phyloP scores from a whole-genome alignment of 2,888 invertebrate genomes.

The Tubiluchus corallicola region DNA sequence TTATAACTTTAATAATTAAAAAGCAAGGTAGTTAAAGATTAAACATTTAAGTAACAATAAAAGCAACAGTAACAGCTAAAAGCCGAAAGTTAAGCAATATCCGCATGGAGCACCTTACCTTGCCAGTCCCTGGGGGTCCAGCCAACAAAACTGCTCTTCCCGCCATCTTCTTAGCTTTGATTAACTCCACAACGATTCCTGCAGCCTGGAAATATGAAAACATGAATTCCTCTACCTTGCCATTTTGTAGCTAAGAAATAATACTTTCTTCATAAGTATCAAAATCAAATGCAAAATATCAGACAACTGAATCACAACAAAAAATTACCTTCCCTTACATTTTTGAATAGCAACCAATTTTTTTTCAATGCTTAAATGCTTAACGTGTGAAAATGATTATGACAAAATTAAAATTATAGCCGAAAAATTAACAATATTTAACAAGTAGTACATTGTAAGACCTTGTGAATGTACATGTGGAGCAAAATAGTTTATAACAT shows the following conservation, averaged over 20 bases:
- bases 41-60: not conserved
- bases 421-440: too few relatives aligned
- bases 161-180: constrained; percentile 89
- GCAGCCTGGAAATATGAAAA: constrained; percentile 49
- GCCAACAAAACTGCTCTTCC: constrained; percentile 83
- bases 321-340: too few relatives aligned
- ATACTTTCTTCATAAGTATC: too few relatives aligned
- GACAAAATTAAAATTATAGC: too few relatives aligned
- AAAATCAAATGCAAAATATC: not conserved
- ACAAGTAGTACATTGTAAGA: too few relatives aligned
- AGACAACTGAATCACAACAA: not conserved
- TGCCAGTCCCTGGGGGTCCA: constrained; percentile 90
- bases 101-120: constrained; percentile 27
- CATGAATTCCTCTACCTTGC: constrained; percentile 4
- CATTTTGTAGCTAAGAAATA: too few relatives aligned
- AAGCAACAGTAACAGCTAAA: too few relatives aligned
- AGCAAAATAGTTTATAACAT: too few relatives aligned
- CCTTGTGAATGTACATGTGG: too few relatives aligned
- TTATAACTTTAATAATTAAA: constrained; percentile 27
- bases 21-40: constrained; percentile 24
- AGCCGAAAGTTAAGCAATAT: not conserved
- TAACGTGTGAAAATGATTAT: too few relatives aligned
- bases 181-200: constrained; percentile 89
- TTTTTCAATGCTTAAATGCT: too few relatives aligned
- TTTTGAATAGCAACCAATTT: too few relatives aligned